Base-by-base conservation (phyloP, 92 coral and sea anemone species). In the Muricea muricata region DNA sequence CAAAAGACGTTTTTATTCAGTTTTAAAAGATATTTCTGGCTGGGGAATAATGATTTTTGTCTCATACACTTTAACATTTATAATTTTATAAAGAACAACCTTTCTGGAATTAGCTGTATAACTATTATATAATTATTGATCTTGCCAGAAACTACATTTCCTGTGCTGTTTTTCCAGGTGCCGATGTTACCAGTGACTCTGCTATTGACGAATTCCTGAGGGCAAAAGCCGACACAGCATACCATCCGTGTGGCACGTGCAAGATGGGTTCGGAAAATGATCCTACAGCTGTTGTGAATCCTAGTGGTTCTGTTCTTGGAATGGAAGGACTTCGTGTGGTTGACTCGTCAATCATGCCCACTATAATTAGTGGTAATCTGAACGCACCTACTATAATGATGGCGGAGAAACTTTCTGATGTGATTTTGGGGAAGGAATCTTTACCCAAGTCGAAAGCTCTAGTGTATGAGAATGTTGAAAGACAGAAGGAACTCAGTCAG, bases 341-440 rank as follows among this genome's bases (percentile, higher is more conserved):
- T 17, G 98, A 93, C 56, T 93, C 98, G 7, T 93, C 98, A 13
- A 87, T 92, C 55, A 93, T 93, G 98, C 98, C 98, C 12, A 92
- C 91, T 20, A 79, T 93, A 39, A 93, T 92, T 31, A 93, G 98
- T 77, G 98, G 98, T 26, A 93, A 93, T 83, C 93, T 91, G 31
- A 93, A 93, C 85, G 98, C 92, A 78, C 95, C 98, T 57, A 92
- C 98, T 14, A 72, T 93, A 23, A 93, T 93, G 98, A 77, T 93
- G 10, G 98, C 98, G 47, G 95, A 93, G 78, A 93, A 93, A 79
- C 89, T 91, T 70, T 93, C 98, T 75, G 98, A 93, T 88, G 79
- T 82, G 68, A 87, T 93, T 68, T 73, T 93, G 40, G 93, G 95
- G 34, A 90, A 92, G 67, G 85, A 87, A 21, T 71, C 93, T 12